Evolutionary conservation across 2,888 invertebrate genomes (phyloP), one percentile per base, ranked within the genome.

Genomic region (Ormyrus labotus): DNA sequence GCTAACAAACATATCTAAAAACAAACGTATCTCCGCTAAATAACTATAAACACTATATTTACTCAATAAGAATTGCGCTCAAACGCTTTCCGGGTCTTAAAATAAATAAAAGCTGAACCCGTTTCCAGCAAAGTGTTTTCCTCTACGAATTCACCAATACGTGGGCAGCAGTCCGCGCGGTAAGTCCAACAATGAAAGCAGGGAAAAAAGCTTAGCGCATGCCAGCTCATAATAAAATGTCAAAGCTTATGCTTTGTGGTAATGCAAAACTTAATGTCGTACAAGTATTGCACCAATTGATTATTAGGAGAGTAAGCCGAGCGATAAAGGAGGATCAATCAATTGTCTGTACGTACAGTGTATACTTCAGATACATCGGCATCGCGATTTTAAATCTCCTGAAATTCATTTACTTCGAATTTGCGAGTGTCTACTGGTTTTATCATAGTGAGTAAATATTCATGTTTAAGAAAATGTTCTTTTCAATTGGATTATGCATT

Each of bases 401-500:
- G 4, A 65, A 88, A 6, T 6, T 90, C 45, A 81, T 81, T 10
- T 90, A 90, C 75, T 81, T 90, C 9, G 72, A 81, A 10, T 88
- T 85, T 75, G 90, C 90, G 0, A 86, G 83, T 7, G 6, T 86
- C 13, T 85, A 89, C 81, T 90, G 89, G 89, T 78, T 58, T 19
- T 82, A 82, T 0, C 76, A 85, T 19, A 81, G 89, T 88, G 69
- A 75, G 87, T 86, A 7, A 50, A 2, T 51, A 57, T 6, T 71
- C 51, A 5, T 48, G 61, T 10, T 64, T 2, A 5, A 11, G 19
- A 64, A 64, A 70, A 47, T 10, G 34, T 50, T 34, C 51, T 45
- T 63, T 72, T 48, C 7, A 19, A 55, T 13, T 47, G 45, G 13
- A 11, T 53, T 9, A 19, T 58, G 5, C 47, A 11, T n/a, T 51